A percentile compares a stretch with the other conserved stretches of the same genome.
Conservation (phyloP, 2,113 vertebrate genomes). For the Stigmatopora argus region DNA sequence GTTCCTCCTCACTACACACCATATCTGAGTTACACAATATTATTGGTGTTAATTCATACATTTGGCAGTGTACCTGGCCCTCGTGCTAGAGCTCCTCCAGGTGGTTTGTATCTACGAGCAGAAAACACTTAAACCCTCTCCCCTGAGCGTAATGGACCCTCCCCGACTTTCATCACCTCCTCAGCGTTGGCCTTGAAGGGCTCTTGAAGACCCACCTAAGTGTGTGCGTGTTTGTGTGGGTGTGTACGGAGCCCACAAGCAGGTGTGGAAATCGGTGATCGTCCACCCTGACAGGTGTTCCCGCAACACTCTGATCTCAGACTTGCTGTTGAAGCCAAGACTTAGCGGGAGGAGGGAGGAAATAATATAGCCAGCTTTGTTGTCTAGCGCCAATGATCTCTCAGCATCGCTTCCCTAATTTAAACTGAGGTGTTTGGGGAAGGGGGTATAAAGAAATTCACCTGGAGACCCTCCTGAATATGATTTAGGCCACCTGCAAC, state of each 20-base stretch:
- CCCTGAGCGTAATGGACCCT: constrained; percentile 63
- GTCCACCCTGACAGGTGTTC: constrained; percentile 82
- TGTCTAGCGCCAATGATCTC: constrained; percentile 78
- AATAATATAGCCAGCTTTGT: constrained; percentile 75
- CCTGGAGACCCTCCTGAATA: constrained; percentile 68
- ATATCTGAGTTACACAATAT: neutral
- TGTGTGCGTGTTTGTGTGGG: constrained; percentile 32
- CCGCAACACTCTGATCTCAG: constrained; percentile 77
- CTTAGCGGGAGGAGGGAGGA: constrained; percentile 47
- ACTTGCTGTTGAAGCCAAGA: constrained; percentile 68
- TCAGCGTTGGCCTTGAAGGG: constrained; percentile 54
- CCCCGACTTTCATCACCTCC: constrained; percentile 71
- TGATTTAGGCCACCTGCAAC: constrained; percentile 70
- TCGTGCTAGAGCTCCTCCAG: constrained; percentile 64
- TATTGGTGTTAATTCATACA: constrained; percentile 12
- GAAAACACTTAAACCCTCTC: constrained; percentile 67
- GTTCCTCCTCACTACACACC: neutral
- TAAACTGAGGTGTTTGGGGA: constrained; percentile 61
- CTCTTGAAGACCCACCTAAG: constrained; percentile 66
- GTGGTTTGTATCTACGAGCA: constrained; percentile 61
- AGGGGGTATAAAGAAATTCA: constrained; percentile 66
- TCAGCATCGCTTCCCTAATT: constrained; percentile 75
- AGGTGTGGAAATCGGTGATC: constrained; percentile 77
- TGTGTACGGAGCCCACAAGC: constrained; percentile 49
- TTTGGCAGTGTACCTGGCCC: constrained; percentile 51